Conservation (phyloP, 2,113 vertebrate species). For the Pogona vitticeps region DNA sequence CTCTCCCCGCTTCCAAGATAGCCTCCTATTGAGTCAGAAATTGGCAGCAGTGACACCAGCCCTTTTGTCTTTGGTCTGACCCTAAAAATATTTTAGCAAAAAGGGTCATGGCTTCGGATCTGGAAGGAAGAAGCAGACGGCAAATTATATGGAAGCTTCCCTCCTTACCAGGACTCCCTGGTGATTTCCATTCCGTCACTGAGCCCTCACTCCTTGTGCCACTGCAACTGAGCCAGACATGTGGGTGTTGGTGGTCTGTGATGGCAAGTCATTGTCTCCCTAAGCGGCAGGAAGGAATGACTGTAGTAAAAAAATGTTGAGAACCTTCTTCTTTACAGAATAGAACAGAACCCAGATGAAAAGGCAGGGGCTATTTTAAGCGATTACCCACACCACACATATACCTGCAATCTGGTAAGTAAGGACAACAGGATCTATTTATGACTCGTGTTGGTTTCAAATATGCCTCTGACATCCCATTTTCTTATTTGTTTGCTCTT, state of each 20-base stretch:
- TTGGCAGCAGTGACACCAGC: conserved; percentile 1
- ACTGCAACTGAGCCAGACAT: neutral
- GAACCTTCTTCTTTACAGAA: neutral
- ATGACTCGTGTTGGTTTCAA: neutral
- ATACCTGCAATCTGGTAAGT: neutral
- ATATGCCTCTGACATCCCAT: neutral
- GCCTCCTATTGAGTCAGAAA: conserved; percentile 9
- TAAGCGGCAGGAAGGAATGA: neutral
- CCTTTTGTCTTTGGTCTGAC: neutral
- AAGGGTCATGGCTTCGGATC: conserved; percentile 10
- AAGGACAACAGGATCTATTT: neutral
- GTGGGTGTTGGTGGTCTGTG: conserved; percentile 28
- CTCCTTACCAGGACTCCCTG: conserved; percentile 15
- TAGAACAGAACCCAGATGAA: neutral
- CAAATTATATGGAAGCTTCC: conserved; percentile 3
- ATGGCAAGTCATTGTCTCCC: conserved; percentile 41
- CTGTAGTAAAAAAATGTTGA: neutral
- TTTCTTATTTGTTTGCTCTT: too few species aligned
- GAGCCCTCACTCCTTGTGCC: neutral
- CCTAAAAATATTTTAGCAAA: conserved; percentile 26
- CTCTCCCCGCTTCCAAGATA: neutral
- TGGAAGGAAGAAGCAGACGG: neutral
- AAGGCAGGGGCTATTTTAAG: neutral
- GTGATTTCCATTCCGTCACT: neutral
- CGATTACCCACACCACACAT: neutral